Evolutionary conservation across 1,140 invertebrate genomes (phyloP), one percentile per base, ranked within the genome.

Genomic region (Parasteatoda tepidariorum): DNA sequence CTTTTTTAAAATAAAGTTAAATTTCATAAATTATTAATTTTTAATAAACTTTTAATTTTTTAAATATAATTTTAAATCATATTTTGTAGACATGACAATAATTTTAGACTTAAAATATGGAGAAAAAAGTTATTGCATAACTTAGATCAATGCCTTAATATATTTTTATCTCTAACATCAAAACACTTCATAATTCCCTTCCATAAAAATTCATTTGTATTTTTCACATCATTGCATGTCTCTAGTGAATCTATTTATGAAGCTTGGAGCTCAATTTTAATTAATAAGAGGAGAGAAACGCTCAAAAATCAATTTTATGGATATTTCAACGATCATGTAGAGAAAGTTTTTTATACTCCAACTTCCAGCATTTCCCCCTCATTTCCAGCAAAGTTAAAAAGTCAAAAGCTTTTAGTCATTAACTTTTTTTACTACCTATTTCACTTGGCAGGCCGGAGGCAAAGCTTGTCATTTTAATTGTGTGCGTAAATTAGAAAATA

Each of bases 401-500:
- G 18, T 4, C 38, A 48, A 48, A 48, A 41, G 13, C 38, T 41
- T 41, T 41, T 41, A 41, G 1, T 18, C 4, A 48, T 48, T 48
- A 48, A 48, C 38, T 48, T 48, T 48, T 48, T 48, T 48, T 18
- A 4, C 18, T 18, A 18, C 9, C 9, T 18, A 48, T 48, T 48
- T 48, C 9, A 18, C 18, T 9, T 48, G 4, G 38, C 38, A 48
- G 9, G 38, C 38, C 38, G 38, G 38, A 18, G 18, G 1, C 1
- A 48, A 48, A 48, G 38, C 38, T n/a, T n/a, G 38, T 1, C 1
- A 18, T 48, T 48, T 48, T 48, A 48, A 48, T 48, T 48, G 66
- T 68, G 2, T 34, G 7, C 6, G 2, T 68, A 48, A 68, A 68
- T 68, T 68, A 26, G 66, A 68, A 68, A 48, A 48, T 15, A 34